A percentile compares a stretch with the other conserved stretches of the same genome.
These are phyloP conservation scores for Coreoperca whiteheadi DNA, from an alignment of 2,113 vertebrate species.

Conservation along the genomic window DNA sequence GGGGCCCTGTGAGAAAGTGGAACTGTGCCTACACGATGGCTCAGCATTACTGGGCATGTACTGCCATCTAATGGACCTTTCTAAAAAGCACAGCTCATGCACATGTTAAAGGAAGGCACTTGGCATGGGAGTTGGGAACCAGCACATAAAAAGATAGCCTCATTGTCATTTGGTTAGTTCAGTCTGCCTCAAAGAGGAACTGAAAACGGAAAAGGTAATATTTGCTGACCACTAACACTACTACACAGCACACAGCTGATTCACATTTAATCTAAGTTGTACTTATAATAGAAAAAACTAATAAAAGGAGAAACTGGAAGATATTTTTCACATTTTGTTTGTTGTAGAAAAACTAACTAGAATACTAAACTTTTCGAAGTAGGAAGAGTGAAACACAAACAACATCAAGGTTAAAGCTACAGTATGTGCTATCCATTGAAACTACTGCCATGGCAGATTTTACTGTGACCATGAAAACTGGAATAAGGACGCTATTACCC, in stretches of 20 bases:
- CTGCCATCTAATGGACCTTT: conserved; percentile 73
- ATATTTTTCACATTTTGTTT: not conserved
- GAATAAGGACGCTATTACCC: not conserved
- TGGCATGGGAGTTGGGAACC: not conserved
- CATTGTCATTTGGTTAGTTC: not conserved
- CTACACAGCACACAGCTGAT: not conserved
- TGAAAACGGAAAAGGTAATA: not conserved
- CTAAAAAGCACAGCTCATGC: not conserved
- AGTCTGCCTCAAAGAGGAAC: not conserved
- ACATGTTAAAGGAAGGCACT: not conserved
- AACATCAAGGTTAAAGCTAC: not conserved
- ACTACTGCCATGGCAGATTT: not conserved
- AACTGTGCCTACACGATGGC: not conserved
- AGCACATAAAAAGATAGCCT: not conserved
- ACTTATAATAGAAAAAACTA: too few species aligned
- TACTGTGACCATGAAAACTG: not conserved
- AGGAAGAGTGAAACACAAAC: too few species aligned
- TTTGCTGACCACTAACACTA: not conserved
- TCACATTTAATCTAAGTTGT: too few species aligned
- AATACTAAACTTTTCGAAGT: not conserved
- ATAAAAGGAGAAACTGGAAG: not conserved
- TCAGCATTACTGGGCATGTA: conserved; percentile 17
- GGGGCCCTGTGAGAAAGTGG: fast-evolving
- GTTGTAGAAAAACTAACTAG: not conserved
- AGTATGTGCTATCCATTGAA: not conserved